Evolutionary conservation across 2,113 vertebrate species (phyloP).

Genomic region (Stigmatopora argus): DNA sequence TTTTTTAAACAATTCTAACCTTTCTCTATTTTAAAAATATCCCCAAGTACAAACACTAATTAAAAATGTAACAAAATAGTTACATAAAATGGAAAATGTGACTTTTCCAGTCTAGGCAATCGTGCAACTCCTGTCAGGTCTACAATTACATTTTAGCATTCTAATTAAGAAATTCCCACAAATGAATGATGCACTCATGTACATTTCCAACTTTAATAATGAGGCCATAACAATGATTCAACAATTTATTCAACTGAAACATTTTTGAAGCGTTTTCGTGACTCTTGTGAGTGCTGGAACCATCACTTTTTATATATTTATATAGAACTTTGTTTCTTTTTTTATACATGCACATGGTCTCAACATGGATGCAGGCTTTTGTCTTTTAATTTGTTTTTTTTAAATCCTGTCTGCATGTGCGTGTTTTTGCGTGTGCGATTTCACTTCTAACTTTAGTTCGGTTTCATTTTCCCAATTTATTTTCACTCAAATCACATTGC

Average conservation of each 20-base stretch:
- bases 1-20: too few relatives aligned
- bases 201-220: not conserved
- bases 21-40: too few relatives aligned
- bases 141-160: too few relatives aligned
- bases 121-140: too few relatives aligned
- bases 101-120: too few relatives aligned
- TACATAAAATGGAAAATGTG: too few relatives aligned
- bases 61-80: too few relatives aligned
- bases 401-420: not conserved
- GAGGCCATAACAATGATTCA: conserved; percentile 35
- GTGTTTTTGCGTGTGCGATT: not conserved
- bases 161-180: too few relatives aligned
- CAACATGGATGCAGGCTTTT: conserved; percentile 79
- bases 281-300: conserved; percentile 57
- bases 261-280: conserved; percentile 53
- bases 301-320: conserved; percentile 17
- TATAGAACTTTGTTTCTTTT: not conserved
- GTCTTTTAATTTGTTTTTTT: conserved; percentile 39
- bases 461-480: conserved; percentile 44
- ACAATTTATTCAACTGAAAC: conserved; percentile 70
- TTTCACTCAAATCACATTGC: conserved; percentile 66
- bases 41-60: too few relatives aligned
- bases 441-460: conserved; percentile 72
- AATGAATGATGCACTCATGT: too few relatives aligned
- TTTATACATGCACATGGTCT: conserved; percentile 83